These are phyloP conservation scores for Cyclophora albipunctata DNA, from an alignment of 2,888 invertebrate species.

Conservation along the genomic window DNA sequence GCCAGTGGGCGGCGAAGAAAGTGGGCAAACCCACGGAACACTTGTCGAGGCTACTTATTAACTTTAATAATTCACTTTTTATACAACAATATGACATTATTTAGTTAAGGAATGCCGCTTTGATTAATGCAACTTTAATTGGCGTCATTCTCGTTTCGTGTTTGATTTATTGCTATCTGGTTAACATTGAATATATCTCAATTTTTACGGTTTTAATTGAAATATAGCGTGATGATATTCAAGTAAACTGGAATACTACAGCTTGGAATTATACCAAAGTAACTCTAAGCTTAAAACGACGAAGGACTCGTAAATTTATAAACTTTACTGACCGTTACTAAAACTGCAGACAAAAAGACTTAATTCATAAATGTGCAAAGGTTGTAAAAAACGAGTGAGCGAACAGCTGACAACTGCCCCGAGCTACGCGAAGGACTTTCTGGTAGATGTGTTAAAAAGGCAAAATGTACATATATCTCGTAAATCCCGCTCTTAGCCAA, in stretches of 20 bases:
- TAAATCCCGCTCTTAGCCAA: conserved; percentile 43
- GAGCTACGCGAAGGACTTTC: conserved; percentile 53
- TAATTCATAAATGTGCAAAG: conserved; percentile 71
- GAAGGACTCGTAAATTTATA: too few relatives aligned
- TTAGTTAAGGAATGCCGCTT: too few relatives aligned
- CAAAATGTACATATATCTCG: conserved; percentile 53
- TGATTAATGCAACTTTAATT: too few relatives aligned
- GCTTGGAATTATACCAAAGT: too few relatives aligned
- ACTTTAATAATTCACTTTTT: conserved; percentile 58
- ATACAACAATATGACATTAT: conserved; percentile 32
- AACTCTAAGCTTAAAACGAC: too few relatives aligned
- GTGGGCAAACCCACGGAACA: conserved; percentile 52
- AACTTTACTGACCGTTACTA: too few relatives aligned
- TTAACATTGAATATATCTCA: too few relatives aligned
- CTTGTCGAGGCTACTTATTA: conserved; percentile 62
- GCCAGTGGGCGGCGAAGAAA: conserved; percentile 54
- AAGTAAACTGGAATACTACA: too few relatives aligned
- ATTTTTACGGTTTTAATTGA: too few relatives aligned
- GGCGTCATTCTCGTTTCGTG: conserved; percentile 19
- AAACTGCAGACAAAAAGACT: conserved; percentile 41
- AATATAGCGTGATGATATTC: too few relatives aligned
- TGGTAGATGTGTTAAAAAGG: conserved; percentile 67
- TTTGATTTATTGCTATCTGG: too few relatives aligned
- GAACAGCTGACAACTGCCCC: conserved; percentile 66
- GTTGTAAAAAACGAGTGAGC: conserved; percentile 36